Conservation (phyloP, 2,113 vertebrate species). For the Kryptolebias marmoratus region DNA sequence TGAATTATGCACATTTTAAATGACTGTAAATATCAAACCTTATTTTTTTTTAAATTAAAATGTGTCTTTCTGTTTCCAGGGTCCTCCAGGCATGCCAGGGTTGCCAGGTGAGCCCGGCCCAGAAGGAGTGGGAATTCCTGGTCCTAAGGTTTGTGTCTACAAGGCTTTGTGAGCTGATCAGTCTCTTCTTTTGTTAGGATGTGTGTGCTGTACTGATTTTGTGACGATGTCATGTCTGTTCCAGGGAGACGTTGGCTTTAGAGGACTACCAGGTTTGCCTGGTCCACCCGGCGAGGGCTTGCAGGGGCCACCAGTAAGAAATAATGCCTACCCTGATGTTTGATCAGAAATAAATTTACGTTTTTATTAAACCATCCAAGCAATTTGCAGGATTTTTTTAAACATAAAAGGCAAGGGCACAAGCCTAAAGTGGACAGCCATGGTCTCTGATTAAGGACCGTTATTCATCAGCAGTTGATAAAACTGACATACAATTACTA, state of each 20-base stretch:
- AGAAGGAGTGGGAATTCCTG: conserved; percentile 87
- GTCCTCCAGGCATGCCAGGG: conserved; percentile 85
- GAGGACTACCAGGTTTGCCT: conserved; percentile 83
- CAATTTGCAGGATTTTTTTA: no score
- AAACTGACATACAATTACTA: no score
- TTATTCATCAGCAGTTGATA: no score
- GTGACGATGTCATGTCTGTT: conserved; percentile 40
- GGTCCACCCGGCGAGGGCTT: conserved; percentile 87
- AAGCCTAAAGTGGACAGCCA: no score
- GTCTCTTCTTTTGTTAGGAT: neutral
- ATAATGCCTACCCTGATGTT: neutral
- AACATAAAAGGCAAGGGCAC: no score
- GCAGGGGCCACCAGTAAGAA: conserved; percentile 86
- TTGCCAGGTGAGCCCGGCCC: conserved; percentile 83
- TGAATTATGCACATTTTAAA: neutral
- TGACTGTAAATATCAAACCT: neutral
- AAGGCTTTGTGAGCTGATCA: neutral
- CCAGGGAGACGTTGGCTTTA: conserved; percentile 87
- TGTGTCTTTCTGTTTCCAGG: conserved; percentile 69
- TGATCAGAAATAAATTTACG: neutral
- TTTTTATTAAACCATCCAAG: no score
- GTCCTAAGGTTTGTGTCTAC: conserved; percentile 84
- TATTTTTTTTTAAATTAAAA: neutral
- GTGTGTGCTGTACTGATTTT: neutral
- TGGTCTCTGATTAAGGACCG: no score